Conservation (phyloP, 1,140 invertebrate species). For the Apolygus lucorum region DNA sequence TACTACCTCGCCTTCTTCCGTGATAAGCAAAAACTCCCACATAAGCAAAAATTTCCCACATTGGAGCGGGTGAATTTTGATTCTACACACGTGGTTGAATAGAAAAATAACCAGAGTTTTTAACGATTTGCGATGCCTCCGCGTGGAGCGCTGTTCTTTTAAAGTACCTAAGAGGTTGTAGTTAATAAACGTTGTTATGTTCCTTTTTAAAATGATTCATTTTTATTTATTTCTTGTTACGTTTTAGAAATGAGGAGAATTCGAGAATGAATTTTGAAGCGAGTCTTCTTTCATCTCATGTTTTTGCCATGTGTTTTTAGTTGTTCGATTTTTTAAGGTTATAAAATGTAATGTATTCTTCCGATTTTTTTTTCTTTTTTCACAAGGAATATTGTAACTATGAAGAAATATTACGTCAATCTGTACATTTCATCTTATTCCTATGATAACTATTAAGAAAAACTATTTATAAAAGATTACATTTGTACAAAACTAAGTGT, state of each 20-base stretch:
- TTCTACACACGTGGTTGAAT: background rate
- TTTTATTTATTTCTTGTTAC: background rate
- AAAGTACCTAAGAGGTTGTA: background rate
- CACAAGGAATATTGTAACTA: constrained; percentile 21
- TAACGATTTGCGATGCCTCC: background rate
- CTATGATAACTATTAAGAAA: constrained; percentile 5
- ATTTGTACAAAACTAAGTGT: constrained; percentile 19
- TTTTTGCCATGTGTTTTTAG: background rate
- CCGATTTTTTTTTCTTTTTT: constrained; percentile 12
- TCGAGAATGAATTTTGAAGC: background rate
- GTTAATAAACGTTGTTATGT: background rate
- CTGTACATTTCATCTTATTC: constrained; percentile 23
- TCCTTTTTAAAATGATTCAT: background rate
- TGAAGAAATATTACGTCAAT: constrained; percentile 1
- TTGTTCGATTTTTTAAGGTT: background rate
- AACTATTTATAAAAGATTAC: background rate
- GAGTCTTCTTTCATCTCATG: background rate
- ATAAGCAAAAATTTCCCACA: background rate
- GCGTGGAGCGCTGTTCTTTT: background rate
- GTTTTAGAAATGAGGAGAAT: background rate
- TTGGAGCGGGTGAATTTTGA: background rate
- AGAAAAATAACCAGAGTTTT: background rate
- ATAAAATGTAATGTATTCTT: background rate
- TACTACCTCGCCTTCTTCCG: too few relatives aligned
- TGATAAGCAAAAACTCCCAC: too few relatives aligned